These are phyloP conservation scores for Pipistrellus pygmaeus DNA, from an alignment of 2,797 vertebrate species.

Conservation along the genomic window DNA sequence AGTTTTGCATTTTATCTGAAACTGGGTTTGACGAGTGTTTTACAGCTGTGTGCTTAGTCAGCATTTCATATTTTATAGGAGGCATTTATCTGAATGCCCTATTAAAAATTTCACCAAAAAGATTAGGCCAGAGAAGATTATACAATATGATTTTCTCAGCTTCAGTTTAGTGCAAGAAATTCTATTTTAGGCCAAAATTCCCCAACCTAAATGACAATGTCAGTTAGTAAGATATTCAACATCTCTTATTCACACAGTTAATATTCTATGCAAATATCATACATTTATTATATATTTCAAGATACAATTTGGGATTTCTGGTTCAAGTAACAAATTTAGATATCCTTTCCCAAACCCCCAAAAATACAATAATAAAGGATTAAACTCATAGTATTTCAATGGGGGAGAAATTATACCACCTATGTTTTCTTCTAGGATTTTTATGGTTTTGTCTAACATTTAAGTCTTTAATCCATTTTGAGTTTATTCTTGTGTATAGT, in stretches of 20 bases:
- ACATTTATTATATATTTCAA: constrained; percentile 8
- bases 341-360: neutral
- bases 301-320: neutral
- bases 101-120: constrained; percentile 35
- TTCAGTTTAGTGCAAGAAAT: constrained; percentile 41
- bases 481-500: no score
- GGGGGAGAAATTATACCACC: neutral
- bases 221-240: constrained; percentile 6
- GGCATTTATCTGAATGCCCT: neutral
- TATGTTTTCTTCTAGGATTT: no score
- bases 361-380: constrained; percentile 8
- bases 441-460: no score
- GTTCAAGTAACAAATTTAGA: constrained; percentile 45
- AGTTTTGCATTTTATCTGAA: constrained; percentile 28
- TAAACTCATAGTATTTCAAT: neutral
- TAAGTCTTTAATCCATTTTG: no score
- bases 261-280: neutral
- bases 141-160: constrained; percentile 27
- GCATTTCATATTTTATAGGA: constrained; percentile 15
- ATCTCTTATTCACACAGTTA: constrained; percentile 18
- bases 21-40: neutral
- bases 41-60: neutral
- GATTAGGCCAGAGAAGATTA: neutral
- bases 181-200: neutral
- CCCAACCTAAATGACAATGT: neutral